Evolutionary conservation across 2,797 vertebrate species (phyloP).

Genomic region (Propithecus perrieri): DNA sequence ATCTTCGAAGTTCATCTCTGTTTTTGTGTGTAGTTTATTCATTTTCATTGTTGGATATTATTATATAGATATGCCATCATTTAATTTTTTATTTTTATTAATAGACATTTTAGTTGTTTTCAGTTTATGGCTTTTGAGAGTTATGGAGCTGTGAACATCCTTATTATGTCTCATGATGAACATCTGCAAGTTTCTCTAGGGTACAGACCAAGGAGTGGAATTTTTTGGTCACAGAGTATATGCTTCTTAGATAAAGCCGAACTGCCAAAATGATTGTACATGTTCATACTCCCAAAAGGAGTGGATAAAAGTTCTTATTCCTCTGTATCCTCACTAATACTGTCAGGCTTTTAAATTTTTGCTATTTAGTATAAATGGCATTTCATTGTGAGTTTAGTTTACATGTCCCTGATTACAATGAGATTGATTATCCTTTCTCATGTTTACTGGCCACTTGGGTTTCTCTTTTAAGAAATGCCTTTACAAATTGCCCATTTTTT

Average conservation of each 20-base stretch:
- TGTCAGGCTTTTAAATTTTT: not conserved
- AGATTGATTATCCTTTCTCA: not conserved
- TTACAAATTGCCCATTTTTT: not conserved
- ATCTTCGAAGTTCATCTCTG: not conserved
- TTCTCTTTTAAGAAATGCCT: constrained; percentile 23
- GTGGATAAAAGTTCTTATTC: not conserved
- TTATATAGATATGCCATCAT: not conserved
- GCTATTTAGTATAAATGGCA: not conserved
- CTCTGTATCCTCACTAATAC: not conserved
- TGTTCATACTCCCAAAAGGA: not conserved
- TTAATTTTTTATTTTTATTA: not conserved
- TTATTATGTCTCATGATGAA: not conserved
- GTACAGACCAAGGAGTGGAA: not conserved
- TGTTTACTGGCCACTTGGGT: not conserved
- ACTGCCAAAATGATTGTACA: not conserved
- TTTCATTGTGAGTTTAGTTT: constrained; percentile 30
- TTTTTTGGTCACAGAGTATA: not conserved
- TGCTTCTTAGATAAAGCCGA: not conserved
- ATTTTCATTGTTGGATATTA: not conserved
- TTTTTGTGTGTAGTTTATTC: not conserved
- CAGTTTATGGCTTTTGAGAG: not conserved
- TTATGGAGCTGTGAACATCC: not conserved
- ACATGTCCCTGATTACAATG: not conserved
- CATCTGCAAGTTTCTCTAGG: not conserved
- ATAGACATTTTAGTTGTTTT: not conserved